Evolutionary conservation across 2,113 vertebrate species (phyloP).

Genomic region (Mustela lutreola): DNA sequence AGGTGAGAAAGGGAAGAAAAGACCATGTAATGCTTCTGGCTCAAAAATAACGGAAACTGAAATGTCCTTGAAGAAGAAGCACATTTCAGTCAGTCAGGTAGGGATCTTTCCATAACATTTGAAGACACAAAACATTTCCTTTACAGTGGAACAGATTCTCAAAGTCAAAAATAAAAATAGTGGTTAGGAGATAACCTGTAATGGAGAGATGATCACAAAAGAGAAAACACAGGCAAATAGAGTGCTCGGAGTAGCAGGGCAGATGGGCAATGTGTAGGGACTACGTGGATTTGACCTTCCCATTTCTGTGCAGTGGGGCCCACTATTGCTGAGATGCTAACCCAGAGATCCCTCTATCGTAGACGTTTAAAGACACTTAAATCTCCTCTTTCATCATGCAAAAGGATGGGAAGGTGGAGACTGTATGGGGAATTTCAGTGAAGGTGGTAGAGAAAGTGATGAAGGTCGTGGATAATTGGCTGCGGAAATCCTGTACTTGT

Average conservation of each 20-base stretch:
- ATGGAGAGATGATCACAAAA: neutral
- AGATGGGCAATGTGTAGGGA: neutral
- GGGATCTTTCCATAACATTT: neutral
- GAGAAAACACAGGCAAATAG: neutral
- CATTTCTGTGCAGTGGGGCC: neutral
- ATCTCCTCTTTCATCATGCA: neutral
- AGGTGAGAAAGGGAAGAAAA: neutral
- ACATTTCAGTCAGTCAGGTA: neutral
- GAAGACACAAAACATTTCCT: neutral
- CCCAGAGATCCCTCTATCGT: neutral
- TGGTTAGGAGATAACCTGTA: neutral
- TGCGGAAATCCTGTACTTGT: neutral
- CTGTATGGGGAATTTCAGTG: too few relatives aligned
- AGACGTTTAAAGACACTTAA: neutral
- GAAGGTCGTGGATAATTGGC: neutral
- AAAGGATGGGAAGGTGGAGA: neutral
- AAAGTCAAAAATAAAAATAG: neutral
- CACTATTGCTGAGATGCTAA: neutral
- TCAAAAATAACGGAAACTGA: neutral
- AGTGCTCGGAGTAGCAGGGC: neutral
- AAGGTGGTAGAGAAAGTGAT: neutral
- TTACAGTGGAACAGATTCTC: neutral
- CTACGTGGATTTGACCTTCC: rapidly evolving
- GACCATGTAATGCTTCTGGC: neutral
- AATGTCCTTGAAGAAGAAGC: neutral